Evolutionary conservation across 1,140 invertebrate genomes (phyloP), one percentile per base, ranked within the genome.

Genomic region (Drosophila equinoxialis): DNA sequence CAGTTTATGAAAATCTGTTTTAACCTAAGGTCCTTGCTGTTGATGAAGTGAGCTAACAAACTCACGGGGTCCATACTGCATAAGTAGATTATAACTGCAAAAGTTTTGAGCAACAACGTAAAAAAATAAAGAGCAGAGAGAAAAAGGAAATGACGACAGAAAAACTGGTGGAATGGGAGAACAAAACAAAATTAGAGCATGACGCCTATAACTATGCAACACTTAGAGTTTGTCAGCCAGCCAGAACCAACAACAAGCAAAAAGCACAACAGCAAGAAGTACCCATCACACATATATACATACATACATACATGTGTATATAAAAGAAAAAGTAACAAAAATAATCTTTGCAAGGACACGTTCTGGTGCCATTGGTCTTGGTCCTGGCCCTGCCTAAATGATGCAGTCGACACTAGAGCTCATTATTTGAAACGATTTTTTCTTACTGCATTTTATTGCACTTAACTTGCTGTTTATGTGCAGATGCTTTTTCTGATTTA

Each of bases 151-250:
- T 8, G 6, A 45, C 17, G 6, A 17, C 2, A 17, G 42, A 17
- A 20, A 2, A 45, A 30, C 23, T 26, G 23, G n/a, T 10, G 33
- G 33, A 1, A 14, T 10, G 37, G 11, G 37, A 58, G 30, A 37
- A 11, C 13, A 17, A 58, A 35, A 58, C 57, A 20, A 59, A 59
- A 59, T 39, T 59, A 45, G 41, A 62, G 37, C 60, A n/a, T 39
- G 20, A 30, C 57, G 57, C 60, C 60, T 45, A 45, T 42, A 62
- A 62, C 60, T 62, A 62, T 62, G 39, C 60, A 62, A 62, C 60
- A 62, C 60, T 62, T 62, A 62, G 8, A 51, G 37, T 62, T 30
- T 61, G 37, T 42, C 59, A 42, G 55, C 33, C 33, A 30, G 23
- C 23, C 54, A 30, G 30, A n/a, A 33, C 23, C 54, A 35, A 35